Percentiles rank a stretch among this genome's conserved stretches.
Conservation (phyloP, 2,888 invertebrate genomes). For the Melieria crassipennis region DNA sequence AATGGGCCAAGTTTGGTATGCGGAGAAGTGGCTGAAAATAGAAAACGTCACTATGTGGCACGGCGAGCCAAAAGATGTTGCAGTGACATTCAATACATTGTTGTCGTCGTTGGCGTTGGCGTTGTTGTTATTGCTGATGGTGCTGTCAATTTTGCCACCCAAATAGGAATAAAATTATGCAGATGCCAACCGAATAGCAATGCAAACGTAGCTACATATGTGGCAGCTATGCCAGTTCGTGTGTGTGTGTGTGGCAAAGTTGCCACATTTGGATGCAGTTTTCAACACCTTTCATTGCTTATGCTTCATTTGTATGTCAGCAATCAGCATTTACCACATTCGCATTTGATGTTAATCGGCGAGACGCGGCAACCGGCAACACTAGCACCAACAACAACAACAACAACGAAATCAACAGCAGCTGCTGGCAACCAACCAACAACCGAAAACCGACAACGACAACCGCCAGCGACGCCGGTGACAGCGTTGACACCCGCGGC, state of each 20-base stretch:
- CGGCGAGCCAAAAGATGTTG: too few relatives aligned
- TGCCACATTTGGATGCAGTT: slow-evolving; percentile 31
- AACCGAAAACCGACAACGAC: too few relatives aligned
- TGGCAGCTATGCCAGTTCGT: background rate
- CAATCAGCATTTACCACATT: slow-evolving; percentile 23
- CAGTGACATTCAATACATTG: background rate
- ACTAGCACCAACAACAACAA: background rate
- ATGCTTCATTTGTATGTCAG: slow-evolving; percentile 32
- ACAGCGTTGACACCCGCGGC: too few relatives aligned
- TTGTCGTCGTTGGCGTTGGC: background rate
- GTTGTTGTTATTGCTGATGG: slow-evolving; percentile 22
- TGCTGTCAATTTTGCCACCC: slow-evolving; percentile 28
- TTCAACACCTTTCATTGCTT: slow-evolving; percentile 30
- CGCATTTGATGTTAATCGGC: slow-evolving; percentile 5
- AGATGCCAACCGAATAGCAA: slow-evolving; percentile 16
- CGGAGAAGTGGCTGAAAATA: too few relatives aligned
- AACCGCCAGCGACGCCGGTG: too few relatives aligned
- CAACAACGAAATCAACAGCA: background rate
- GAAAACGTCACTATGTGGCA: too few relatives aligned
- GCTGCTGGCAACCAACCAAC: background rate
- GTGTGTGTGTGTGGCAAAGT: slow-evolving; percentile 13
- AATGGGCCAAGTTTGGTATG: too few relatives aligned
- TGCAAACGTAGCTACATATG: slow-evolving; percentile 3
- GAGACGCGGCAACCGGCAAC: slow-evolving; percentile 1
- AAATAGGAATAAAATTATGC: slow-evolving; percentile 32